Evolutionary conservation across 2,888 invertebrate species (phyloP).

Genomic region (Parapristionchus giblindavisi): DNA sequence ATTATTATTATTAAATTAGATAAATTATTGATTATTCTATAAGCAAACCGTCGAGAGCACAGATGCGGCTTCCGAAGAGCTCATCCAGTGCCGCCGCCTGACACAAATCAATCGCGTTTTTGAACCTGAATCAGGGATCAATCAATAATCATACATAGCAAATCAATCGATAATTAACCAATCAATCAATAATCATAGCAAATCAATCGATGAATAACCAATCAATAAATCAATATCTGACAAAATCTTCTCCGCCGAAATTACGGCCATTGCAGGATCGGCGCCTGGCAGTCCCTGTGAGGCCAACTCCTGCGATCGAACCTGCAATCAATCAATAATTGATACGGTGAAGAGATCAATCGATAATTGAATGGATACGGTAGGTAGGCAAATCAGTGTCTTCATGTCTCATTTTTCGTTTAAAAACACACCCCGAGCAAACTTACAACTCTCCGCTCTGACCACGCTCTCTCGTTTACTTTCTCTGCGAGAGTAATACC

Average conservation of each 20-base stretch:
- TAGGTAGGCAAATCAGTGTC: too few relatives aligned
- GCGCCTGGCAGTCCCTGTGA: constrained; percentile 76
- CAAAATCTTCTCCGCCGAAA: constrained; percentile 91
- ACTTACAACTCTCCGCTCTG: too few relatives aligned
- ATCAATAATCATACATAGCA: too few relatives aligned
- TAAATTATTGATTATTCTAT: neutral
- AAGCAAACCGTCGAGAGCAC: constrained; percentile 55
- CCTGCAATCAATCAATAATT: constrained; percentile 53
- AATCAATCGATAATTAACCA: too few relatives aligned
- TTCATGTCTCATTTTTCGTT: too few relatives aligned
- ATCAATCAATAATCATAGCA: too few relatives aligned
- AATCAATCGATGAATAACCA: neutral
- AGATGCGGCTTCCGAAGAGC: constrained; percentile 78
- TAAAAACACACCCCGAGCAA: too few relatives aligned
- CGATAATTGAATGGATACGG: too few relatives aligned
- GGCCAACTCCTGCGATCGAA: constrained; percentile 82
- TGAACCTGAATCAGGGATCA: constrained; percentile 77
- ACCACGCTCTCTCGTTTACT: too few relatives aligned
- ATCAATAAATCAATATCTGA: constrained; percentile 33
- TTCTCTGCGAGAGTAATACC: too few relatives aligned
- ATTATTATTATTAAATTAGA: too few relatives aligned
- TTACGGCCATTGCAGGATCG: constrained; percentile 73
- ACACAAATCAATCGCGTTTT: constrained; percentile 97
- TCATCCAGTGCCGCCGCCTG: constrained; percentile 97
- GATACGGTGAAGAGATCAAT: too few relatives aligned